These are phyloP conservation scores for Aphidoletes aphidimyza DNA, from an alignment of 2,888 invertebrate genomes.

Conservation along the genomic window DNA sequence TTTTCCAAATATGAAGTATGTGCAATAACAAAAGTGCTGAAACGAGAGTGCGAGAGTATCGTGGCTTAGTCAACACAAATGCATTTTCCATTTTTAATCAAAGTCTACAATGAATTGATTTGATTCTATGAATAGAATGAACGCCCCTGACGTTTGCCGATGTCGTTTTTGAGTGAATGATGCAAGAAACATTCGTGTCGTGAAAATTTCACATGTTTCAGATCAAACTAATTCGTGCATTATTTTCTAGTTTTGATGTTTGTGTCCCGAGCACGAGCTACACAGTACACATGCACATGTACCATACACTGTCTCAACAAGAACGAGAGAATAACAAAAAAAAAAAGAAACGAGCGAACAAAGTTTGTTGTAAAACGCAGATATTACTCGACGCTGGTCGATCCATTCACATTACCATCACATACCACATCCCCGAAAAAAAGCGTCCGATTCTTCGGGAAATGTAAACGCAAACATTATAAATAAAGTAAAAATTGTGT, in stretches of 20 bases:
- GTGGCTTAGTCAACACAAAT: not conserved
- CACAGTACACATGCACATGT: too few relatives aligned
- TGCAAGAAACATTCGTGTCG: not conserved
- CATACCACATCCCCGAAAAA: not conserved
- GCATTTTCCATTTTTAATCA: slow-evolving; percentile 31
- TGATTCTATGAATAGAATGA: not conserved
- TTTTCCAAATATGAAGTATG: slow-evolving; percentile 5
- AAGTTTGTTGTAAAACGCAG: not conserved
- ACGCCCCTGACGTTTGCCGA: not conserved
- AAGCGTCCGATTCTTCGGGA: not conserved
- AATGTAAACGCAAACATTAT: slow-evolving; percentile 11
- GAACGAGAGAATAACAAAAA: not conserved
- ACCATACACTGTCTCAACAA: too few relatives aligned
- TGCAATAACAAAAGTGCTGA: not conserved
- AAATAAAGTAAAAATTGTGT: slow-evolving; percentile 19
- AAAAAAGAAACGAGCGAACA: not conserved
- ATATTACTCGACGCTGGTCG: not conserved
- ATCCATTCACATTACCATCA: not conserved
- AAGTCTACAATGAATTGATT: slow-evolving; percentile 31
- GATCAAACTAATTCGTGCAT: not conserved
- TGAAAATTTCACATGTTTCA: not conserved
- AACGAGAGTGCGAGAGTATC: too few relatives aligned
- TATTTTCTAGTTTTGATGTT: not conserved
- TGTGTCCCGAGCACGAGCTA: too few relatives aligned
- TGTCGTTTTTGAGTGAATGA: not conserved